phyloP scores from a whole-genome alignment of 2,797 vertebrate genomes.

The Diplodus puntazzo region DNA sequence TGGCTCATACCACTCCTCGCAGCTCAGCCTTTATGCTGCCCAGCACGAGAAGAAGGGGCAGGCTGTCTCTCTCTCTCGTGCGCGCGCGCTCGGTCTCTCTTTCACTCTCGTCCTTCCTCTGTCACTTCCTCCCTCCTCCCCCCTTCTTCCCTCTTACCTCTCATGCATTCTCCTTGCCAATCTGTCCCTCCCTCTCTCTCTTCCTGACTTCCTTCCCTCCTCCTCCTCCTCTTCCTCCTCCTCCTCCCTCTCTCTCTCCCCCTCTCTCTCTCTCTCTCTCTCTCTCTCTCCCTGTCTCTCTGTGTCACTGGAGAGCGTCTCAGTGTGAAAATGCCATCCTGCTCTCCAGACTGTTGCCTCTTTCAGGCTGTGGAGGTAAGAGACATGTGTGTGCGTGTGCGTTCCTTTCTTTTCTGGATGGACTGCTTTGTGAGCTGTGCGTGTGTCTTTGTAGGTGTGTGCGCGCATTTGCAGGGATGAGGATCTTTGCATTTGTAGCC shows the following conservation, averaged over 20 bases:
- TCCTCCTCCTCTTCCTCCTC: constrained; percentile 40
- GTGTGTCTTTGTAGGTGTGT: constrained; percentile 5
- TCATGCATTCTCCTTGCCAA: constrained; percentile 62
- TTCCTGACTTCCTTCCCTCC: constrained; percentile 45
- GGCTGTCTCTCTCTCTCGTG: constrained; percentile 62
- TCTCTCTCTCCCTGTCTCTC: constrained; percentile 69
- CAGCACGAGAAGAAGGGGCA: constrained; percentile 72
- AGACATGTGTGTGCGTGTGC: constrained; percentile 46
- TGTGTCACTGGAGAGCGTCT: constrained; percentile 86
- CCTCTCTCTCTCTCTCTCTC: constrained; percentile 22
- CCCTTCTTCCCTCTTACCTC: constrained; percentile 60
- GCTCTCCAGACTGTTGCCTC: constrained; percentile 93
- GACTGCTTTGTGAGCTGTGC: constrained; percentile 30
- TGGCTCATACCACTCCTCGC: constrained; percentile 71
- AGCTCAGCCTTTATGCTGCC: constrained; percentile 77
- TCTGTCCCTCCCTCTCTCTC: constrained; percentile 63
- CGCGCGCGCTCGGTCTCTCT: constrained; percentile 48
- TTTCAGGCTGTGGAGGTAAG: constrained; percentile 93
- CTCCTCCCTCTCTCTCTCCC: constrained; percentile 18
- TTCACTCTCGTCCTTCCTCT: constrained; percentile 67
- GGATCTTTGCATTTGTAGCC: constrained; percentile 18
- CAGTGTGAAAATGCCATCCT: constrained; percentile 94
- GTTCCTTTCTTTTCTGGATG: constrained; percentile 45
- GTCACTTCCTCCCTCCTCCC: constrained; percentile 60
- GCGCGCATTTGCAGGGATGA: constrained; percentile 34